Evolutionary conservation across 2,888 invertebrate species (phyloP).

Genomic region (Drosophila kuntzei): DNA sequence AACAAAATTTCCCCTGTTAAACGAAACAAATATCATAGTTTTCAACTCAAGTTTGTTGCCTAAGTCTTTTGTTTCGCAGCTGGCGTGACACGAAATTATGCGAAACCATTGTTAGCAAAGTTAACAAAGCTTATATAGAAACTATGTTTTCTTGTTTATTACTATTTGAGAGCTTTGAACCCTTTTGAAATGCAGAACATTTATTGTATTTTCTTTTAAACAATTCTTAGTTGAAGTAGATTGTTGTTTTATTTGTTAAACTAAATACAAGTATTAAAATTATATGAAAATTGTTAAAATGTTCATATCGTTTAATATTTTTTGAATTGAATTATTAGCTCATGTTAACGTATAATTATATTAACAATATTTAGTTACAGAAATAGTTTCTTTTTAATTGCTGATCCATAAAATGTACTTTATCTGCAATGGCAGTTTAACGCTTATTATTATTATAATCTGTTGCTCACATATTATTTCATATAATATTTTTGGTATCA

Average conservation of each 20-base stretch:
- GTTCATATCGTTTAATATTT: not conserved
- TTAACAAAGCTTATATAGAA: constrained; percentile 15
- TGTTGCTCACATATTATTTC: too few relatives aligned
- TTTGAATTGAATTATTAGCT: not conserved
- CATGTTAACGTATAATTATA: too few relatives aligned
- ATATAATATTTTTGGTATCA: too few relatives aligned
- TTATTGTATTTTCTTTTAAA: constrained; percentile 1
- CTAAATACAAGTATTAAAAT: not conserved
- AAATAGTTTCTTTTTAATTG: too few relatives aligned
- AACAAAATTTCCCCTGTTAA: not conserved
- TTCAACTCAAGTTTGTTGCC: constrained; percentile 51
- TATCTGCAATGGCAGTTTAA: too few relatives aligned
- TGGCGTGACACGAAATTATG: not conserved
- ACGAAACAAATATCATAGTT: not conserved
- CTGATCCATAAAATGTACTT: too few relatives aligned
- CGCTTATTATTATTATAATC: too few relatives aligned
- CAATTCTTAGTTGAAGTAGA: not conserved
- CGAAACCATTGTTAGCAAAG: constrained; percentile 23
- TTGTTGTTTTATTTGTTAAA: not conserved
- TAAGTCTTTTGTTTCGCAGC: constrained; percentile 56
- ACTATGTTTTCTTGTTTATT: constrained; percentile 13
- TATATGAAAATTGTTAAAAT: not conserved
- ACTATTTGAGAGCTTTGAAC: constrained; percentile 28
- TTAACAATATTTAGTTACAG: too few relatives aligned
- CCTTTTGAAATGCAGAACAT: constrained; percentile 4